Evolutionary conservation across 2,797 vertebrate genomes (phyloP), one percentile per base, ranked within the genome.

Genomic region (Chelonia mydas): DNA sequence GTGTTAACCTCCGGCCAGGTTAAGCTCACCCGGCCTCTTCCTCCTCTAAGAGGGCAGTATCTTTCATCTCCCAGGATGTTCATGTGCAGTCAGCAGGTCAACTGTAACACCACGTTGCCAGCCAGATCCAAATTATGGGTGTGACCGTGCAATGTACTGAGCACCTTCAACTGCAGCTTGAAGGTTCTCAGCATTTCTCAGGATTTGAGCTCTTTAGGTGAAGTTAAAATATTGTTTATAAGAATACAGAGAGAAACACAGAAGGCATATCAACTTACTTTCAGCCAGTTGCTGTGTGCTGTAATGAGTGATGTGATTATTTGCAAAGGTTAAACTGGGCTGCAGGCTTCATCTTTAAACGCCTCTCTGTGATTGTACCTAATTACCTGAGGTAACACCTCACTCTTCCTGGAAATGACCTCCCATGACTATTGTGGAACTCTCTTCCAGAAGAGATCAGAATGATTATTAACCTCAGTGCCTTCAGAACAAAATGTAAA

Each of bases 381-480:
- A 84, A 4, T 80, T 78, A 51, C 5, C 86, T 92, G 49, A 11
- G 6, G 1, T 41, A 45, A 76, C 72, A 41, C 72, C 25, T 49
- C 45, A 6, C 45, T 95, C 78, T 83, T 28, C 77, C 84, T 96
- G 96, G 96, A 90, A 7, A 3, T 2, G 7, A 7, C 33, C 45
- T 85, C 91, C 87, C 0, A 0, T 45, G 45, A 92, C 54, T 47
- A 27, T 15, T 76, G 31, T 78, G 51, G 65, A 96, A 89, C 85
- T 96, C 87, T 86, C 0, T 0, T 90, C 80, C 85, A 94, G 89
- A 96, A 87, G 89, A 93, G 91, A 92, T 95, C 92, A 95, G 91
- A 95, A 95, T 90, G 51, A 47, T 61, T 93, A 81, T 95, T 85
- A 96, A 94, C 47, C 25, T 93, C 92, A 21, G 55, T 83, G 79